Conservation (phyloP, 2,888 invertebrate species). For the Piscicola geometra region DNA sequence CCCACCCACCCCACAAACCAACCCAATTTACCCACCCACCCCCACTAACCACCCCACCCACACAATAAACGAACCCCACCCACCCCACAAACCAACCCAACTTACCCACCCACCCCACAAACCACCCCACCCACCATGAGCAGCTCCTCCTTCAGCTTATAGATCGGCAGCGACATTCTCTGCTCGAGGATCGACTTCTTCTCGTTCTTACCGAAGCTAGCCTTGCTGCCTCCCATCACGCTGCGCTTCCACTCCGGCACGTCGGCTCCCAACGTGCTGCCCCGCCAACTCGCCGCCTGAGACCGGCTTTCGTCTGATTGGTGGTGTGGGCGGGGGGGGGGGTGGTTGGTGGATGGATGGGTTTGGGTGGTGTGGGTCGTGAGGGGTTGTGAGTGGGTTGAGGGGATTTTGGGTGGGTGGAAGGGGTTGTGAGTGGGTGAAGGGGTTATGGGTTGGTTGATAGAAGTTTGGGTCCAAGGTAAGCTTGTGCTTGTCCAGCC, state of each 20-base stretch:
- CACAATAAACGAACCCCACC: no score
- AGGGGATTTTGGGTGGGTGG: background rate
- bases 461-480: no score
- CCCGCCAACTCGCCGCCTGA: slow-evolving; percentile 65
- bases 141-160: slow-evolving; percentile 85
- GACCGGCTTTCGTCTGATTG: slow-evolving; percentile 98
- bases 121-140: slow-evolving; percentile 65
- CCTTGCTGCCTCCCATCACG: slow-evolving; percentile 93
- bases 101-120: no score
- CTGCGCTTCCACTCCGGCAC: slow-evolving; percentile 99
- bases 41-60: no score
- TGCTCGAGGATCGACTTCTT: slow-evolving; percentile 89
- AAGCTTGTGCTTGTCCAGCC: no score
- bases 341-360: slow-evolving; percentile 59
- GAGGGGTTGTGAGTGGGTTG: no score
- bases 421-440: no score
- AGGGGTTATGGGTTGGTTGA: no score
- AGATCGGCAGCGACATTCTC: slow-evolving; percentile 89
- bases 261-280: slow-evolving; percentile 62
- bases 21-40: no score
- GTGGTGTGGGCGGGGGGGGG: slow-evolving; percentile 66
- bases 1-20: no score
- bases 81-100: no score
- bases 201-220: slow-evolving; percentile 94
- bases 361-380: background rate